These are phyloP conservation scores for Cylindroiulus punctatus DNA, from an alignment of 2,888 invertebrate species.

Conservation along the genomic window DNA sequence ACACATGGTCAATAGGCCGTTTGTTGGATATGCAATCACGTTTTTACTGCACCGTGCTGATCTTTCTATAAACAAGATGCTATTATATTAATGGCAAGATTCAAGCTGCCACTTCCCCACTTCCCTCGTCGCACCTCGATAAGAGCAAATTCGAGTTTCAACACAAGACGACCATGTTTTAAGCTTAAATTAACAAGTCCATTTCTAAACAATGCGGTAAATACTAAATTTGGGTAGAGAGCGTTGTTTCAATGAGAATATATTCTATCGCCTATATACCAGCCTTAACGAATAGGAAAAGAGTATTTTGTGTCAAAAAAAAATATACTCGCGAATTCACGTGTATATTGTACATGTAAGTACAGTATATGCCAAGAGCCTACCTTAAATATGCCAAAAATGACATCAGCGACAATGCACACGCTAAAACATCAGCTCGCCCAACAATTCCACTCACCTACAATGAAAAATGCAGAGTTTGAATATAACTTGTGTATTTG, in stretches of 20 bases:
- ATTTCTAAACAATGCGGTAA: too few species aligned
- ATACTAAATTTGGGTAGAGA: too few species aligned
- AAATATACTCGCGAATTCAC: too few species aligned
- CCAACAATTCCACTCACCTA: slow-evolving; percentile 57
- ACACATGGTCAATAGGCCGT: neutral
- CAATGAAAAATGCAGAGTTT: neutral
- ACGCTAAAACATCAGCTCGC: slow-evolving; percentile 56
- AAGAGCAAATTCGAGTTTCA: too few species aligned
- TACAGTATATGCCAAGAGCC: neutral
- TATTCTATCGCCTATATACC: too few species aligned
- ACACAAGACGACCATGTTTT: too few species aligned
- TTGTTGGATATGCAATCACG: neutral
- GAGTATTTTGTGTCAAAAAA: too few species aligned
- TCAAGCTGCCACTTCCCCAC: neutral
- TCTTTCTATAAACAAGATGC: neutral
- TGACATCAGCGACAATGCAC: slow-evolving; percentile 55
- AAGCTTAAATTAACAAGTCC: too few species aligned
- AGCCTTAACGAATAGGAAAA: too few species aligned
- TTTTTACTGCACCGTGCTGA: neutral
- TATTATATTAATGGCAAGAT: neutral
- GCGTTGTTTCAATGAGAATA: too few species aligned
- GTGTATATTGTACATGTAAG: too few species aligned
- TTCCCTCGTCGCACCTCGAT: too few species aligned
- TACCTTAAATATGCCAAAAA: slow-evolving; percentile 55
- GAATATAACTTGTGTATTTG: neutral